Conservation (phyloP, 2,113 vertebrate genomes). For the Ondatra zibethicus region DNA sequence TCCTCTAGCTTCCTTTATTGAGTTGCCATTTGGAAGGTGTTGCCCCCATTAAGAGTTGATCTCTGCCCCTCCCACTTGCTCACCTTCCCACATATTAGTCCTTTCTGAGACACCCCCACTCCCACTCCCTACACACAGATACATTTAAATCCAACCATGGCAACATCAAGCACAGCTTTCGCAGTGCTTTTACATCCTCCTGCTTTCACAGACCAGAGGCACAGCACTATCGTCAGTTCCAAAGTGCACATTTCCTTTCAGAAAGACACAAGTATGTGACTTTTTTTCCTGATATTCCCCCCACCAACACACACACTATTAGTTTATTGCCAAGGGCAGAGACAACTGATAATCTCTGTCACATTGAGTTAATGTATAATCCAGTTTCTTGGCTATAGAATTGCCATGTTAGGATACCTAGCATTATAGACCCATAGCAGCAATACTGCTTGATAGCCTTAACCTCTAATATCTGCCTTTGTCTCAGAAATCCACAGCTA, state of each 20-base stretch:
- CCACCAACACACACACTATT: too few species aligned
- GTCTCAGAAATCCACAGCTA: background rate
- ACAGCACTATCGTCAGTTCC: background rate
- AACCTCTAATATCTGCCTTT: background rate
- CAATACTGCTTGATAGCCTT: background rate
- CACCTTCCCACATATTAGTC: background rate
- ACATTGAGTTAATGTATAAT: background rate
- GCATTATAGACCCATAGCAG: background rate
- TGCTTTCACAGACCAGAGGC: background rate
- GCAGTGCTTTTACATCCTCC: background rate
- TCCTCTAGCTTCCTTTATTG: background rate
- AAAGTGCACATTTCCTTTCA: background rate
- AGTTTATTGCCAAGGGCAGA: background rate
- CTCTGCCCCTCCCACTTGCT: background rate
- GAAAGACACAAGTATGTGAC: background rate
- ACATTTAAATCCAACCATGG: background rate
- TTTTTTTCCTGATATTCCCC: background rate
- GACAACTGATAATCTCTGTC: background rate
- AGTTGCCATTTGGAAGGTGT: background rate
- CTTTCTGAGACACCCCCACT: background rate
- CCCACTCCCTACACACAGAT: background rate
- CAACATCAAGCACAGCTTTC: background rate
- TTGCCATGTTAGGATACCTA: background rate
- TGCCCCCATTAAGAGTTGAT: background rate
- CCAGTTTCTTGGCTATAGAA: background rate